Base-by-base conservation (phyloP, 2,888 invertebrate genomes). In the Chrysolina oricalcia region DNA sequence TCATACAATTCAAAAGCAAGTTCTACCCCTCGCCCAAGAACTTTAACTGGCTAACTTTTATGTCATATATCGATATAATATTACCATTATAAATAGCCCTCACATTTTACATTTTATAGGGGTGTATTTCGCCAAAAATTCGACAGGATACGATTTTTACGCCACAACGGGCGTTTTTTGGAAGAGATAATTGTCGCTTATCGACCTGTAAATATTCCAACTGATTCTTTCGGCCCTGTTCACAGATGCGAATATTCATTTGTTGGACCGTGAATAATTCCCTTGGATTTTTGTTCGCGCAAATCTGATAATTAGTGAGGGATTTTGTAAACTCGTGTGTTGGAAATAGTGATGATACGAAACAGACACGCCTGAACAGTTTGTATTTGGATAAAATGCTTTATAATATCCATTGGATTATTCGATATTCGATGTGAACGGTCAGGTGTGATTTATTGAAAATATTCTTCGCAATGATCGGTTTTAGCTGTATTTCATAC, bases 131-230 rank as follows among this genome's bases (percentile, higher is more conserved):
- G 21, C 13, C 21, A 53, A 53, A 53, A 23, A 11, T 17, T 53
- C 21, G 53, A 13, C 53, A 53, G 59, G 35, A 59, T 35, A 59
- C n/a, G 35, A 59, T 35, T 59, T 59, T 59, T 17, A 59, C 59
- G 53, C 59, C 27, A 23, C 27, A 53, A 53, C 53, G 53, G 11
- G 4, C 64, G 63, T 53, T 8, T 65, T 64, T 50, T 53, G 19
- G 21, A 11, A 53, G 53, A 35, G 50, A 71, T 53, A 71, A 40
- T 50, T 43, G 64, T 65, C 63, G 35, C 53, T 53, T 46, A 64
- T 35, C 71, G 71, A 71, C 71, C 71, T 65, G 71, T 71, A 53
- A 71, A 71, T 64, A 71, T 71, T 41, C 48, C 23, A 70, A 71
- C 35, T 65, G 48, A 64, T 59, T 35, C 59, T n/a, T 71, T 71